phyloP scores from a whole-genome alignment of 1,140 invertebrate species.

The Drosophila biarmipes region DNA sequence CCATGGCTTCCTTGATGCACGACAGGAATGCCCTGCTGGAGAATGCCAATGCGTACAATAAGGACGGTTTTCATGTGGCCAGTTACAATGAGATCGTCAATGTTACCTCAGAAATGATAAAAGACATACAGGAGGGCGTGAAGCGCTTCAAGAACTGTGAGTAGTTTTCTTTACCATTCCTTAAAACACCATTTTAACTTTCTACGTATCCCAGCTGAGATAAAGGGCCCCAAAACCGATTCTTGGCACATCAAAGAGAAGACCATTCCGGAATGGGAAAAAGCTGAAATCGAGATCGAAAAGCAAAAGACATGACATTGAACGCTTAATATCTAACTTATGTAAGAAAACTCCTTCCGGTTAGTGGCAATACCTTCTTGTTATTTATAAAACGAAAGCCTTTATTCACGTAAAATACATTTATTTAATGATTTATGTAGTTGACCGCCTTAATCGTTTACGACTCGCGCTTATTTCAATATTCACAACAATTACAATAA shows the following conservation, averaged over 20 bases:
- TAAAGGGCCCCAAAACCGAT: constrained; percentile 91
- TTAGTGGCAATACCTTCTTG: constrained; percentile 18
- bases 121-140: constrained; percentile 89
- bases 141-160: constrained; percentile 88
- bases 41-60: constrained; percentile 87
- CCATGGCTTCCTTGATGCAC: constrained; percentile 90
- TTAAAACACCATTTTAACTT: not conserved
- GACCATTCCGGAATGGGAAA: constrained; percentile 86
- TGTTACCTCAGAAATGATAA: constrained; percentile 86
- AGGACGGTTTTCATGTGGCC: constrained; percentile 86
- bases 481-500: constrained; percentile 83
- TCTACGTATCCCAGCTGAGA: constrained; percentile 85
- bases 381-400: constrained; percentile 52
- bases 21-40: constrained; percentile 88
- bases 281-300: constrained; percentile 76
- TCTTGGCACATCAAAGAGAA: constrained; percentile 87
- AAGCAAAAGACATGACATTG: constrained; percentile 17
- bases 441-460: constrained; percentile 70
- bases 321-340: not conserved
- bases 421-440: constrained; percentile 67
- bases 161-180: not conserved
- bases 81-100: constrained; percentile 89
- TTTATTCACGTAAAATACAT: constrained; percentile 79
- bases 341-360: not conserved
- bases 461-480: constrained; percentile 72